These are phyloP conservation scores for Chromobotia macracanthus DNA, from an alignment of 2,797 vertebrate species.

Conservation along the genomic window DNA sequence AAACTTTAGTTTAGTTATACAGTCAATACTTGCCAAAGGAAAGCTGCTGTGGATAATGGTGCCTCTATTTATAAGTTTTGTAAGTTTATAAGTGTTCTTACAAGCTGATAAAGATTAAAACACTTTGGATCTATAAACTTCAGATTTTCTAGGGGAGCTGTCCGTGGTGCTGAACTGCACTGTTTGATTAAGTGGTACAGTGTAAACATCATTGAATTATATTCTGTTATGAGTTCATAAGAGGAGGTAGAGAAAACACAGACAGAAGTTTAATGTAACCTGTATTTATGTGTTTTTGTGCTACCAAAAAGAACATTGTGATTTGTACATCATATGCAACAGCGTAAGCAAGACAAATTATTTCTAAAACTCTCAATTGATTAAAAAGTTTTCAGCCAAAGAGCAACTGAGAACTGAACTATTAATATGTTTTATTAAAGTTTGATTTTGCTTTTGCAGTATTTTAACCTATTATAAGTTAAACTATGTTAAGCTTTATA, in stretches of 20 bases:
- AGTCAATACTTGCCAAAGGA: constrained; percentile 17
- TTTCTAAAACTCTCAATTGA: not conserved
- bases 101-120: not conserved
- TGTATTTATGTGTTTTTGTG: not conserved
- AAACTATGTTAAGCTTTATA: not conserved
- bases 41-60: not conserved
- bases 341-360: not conserved
- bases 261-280: not conserved
- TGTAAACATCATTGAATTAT: constrained; percentile 7
- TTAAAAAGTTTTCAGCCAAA: not conserved
- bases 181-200: not conserved
- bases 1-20: constrained; percentile 28
- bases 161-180: constrained; percentile 48
- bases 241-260: not conserved
- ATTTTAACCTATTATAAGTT: not conserved
- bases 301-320: not conserved
- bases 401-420: not conserved
- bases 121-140: not conserved
- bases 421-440: not conserved
- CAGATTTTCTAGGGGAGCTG: not conserved
- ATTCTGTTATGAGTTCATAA: not conserved
- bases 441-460: not conserved
- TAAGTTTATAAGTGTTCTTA: not conserved
- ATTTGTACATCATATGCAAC: not conserved
- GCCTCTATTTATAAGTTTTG: not conserved